Base-by-base conservation (phyloP, 2,113 vertebrate species). In the Tenrec ecaudatus region DNA sequence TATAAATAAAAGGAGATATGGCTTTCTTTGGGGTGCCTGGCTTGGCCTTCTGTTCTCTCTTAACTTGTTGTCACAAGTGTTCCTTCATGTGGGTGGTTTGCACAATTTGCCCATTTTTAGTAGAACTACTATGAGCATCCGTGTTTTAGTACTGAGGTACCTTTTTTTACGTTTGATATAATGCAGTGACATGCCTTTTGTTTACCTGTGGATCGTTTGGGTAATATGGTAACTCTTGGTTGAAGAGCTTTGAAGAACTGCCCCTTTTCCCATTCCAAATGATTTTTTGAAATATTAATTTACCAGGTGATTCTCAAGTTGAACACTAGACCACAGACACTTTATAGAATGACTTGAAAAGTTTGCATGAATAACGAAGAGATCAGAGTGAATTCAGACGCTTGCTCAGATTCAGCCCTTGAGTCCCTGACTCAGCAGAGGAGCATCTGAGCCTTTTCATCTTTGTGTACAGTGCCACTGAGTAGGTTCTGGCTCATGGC, bases 161-260 rank as follows among this genome's bases (percentile, higher is more conserved):
- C 88, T 87, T 69, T n/a, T 75, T 90, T 82, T 91, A 6, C 76
- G 23, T 53, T 94, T 76, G 68, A 62, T 62, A 62, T 62, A 23
- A 62, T 53, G 11, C 47, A 53, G 47, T 12, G 47, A 14, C 47
- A 53, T 10, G 11, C 47, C 89, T 90, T 87, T 69, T n/a, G 79
- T 90, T 82, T 91, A 6, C 76, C 25, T 53, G 93, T 76, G 68
- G 12, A 62, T 62, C 12, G 17, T 12, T 62, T 66, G 64, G 25
- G 64, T 6, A 29, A 25, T 66, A 29, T 66, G 64, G 27, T 66
- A 84, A 88, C 22, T 86, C 68, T 78, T 3, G n/a, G 4, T 79
- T 79, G 71, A 94, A 53, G 68, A 3, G 76, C 77, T 95, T 68
- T 20, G 12, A 82, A 66, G 20, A 79, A 79, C 81, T 86, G 4